Conservation (phyloP, 2,113 vertebrate genomes). For the Pelvicachromis taeniatus region DNA sequence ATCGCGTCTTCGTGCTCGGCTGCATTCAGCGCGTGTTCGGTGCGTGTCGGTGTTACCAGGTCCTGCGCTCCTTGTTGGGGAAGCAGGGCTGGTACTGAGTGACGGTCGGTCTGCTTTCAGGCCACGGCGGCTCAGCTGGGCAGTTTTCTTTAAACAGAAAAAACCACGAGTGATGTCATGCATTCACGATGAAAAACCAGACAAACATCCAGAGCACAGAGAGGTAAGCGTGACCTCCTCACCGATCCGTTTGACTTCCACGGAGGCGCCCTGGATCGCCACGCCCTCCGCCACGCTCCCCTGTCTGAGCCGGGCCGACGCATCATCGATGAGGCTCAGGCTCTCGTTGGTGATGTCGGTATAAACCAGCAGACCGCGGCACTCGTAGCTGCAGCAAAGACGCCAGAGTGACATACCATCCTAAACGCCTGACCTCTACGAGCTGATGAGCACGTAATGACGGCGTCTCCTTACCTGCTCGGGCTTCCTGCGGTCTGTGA, state of each 20-base stretch:
- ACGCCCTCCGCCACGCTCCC: constrained; percentile 65
- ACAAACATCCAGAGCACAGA: background rate
- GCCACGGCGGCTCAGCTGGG: constrained; percentile 80
- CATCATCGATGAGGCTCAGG: constrained; percentile 63
- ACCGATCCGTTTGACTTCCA: constrained; percentile 77
- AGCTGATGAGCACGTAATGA: background rate
- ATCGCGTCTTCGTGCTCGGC: background rate
- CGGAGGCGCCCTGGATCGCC: constrained; percentile 28
- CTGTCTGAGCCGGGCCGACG: constrained; percentile 70
- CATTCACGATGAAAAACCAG: background rate
- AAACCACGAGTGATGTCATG: background rate
- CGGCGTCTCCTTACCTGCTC: constrained; percentile 21
- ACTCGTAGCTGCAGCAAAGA: constrained; percentile 60
- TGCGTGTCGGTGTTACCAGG: constrained; percentile 74
- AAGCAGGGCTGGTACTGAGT: constrained; percentile 72
- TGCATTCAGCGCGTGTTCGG: background rate
- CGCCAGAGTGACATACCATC: background rate
- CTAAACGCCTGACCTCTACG: background rate
- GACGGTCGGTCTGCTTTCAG: constrained; percentile 69
- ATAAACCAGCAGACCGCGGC: constrained; percentile 82
- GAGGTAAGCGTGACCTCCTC: background rate
- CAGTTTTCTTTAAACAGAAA: constrained; percentile 73
- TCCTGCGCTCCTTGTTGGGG: constrained; percentile 79
- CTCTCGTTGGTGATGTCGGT: constrained; percentile 72
- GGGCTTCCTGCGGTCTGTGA: background rate